Percentiles rank a stretch among this genome's conserved stretches.
Conservation (phyloP, 2,797 vertebrate genomes). For the Alectoris magna region DNA sequence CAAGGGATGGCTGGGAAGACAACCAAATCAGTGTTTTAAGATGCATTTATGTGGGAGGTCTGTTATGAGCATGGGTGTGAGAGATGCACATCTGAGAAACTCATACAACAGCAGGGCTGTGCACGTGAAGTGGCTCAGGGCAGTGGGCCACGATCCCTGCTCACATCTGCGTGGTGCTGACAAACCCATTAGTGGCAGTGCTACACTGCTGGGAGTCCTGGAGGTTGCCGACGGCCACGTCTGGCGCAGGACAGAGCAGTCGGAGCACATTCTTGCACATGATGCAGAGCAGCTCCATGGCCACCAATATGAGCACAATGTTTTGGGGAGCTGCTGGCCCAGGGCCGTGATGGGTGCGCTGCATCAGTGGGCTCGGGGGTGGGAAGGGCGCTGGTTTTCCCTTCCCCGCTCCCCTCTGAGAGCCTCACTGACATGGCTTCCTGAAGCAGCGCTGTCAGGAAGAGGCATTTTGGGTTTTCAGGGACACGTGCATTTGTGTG, state of each 20-base stretch:
- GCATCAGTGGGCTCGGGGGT: neutral
- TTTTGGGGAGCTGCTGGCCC: conserved; percentile 41
- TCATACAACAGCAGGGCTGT: neutral
- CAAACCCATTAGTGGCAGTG: conserved; percentile 39
- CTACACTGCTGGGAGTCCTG: neutral
- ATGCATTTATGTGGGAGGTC: neutral
- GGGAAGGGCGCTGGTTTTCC: conserved; percentile 37
- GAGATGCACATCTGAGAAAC: conserved; percentile 38
- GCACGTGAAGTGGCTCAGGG: neutral
- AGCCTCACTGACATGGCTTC: conserved; percentile 23
- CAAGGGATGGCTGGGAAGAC: neutral
- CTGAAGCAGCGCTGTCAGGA: conserved; percentile 28
- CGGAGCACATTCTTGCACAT: neutral
- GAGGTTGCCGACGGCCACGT: neutral
- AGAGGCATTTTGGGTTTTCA: neutral
- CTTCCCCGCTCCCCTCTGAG: neutral
- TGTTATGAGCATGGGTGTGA: neutral
- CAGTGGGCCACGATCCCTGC: neutral
- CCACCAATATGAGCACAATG: neutral
- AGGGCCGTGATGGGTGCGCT: neutral
- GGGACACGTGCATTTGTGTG: neutral
- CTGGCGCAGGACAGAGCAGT: neutral
- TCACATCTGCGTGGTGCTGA: conserved; percentile 36
- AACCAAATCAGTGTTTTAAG: neutral
- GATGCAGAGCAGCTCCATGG: neutral